These are phyloP conservation scores for Suillia variegata DNA, from an alignment of 2,888 invertebrate genomes.

Conservation along the genomic window DNA sequence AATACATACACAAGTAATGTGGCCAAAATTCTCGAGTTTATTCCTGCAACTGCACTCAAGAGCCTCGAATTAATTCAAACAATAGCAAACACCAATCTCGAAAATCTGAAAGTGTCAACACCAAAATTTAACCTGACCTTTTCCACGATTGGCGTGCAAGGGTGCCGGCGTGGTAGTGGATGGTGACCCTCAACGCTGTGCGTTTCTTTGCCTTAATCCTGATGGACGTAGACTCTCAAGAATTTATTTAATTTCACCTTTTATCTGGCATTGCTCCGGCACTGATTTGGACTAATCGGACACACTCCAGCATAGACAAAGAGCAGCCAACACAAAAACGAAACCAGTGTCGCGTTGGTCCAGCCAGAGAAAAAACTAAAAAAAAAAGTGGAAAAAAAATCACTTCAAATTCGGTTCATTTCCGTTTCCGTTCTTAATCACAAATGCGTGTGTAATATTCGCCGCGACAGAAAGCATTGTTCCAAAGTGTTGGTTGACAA, in stretches of 20 bases:
- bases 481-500: background rate
- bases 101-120: conserved; percentile 12
- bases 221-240: conserved; percentile 14
- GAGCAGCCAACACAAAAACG: conserved; percentile 15
- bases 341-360: no score
- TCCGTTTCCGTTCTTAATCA: conserved; percentile 43
- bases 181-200: background rate
- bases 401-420: conserved; percentile 34
- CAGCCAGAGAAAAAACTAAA: no score
- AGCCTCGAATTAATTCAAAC: conserved; percentile 52
- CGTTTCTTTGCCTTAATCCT: conserved; percentile 11
- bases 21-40: background rate
- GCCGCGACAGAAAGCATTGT: background rate
- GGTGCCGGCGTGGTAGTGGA: background rate
- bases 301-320: conserved; percentile 36
- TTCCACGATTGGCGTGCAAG: background rate
- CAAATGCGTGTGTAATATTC: conserved; percentile 14
- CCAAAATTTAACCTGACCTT: conserved; percentile 2
- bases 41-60: conserved; percentile 44
- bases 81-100: background rate
- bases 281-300: conserved; percentile 50
- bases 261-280: conserved; percentile 31
- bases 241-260: conserved; percentile 47
- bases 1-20: conserved; percentile 28
- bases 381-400: no score